Evolutionary conservation across 2,797 vertebrate genomes (phyloP), one percentile per base, ranked within the genome.

Genomic region (Parotocinclus haroldoi): DNA sequence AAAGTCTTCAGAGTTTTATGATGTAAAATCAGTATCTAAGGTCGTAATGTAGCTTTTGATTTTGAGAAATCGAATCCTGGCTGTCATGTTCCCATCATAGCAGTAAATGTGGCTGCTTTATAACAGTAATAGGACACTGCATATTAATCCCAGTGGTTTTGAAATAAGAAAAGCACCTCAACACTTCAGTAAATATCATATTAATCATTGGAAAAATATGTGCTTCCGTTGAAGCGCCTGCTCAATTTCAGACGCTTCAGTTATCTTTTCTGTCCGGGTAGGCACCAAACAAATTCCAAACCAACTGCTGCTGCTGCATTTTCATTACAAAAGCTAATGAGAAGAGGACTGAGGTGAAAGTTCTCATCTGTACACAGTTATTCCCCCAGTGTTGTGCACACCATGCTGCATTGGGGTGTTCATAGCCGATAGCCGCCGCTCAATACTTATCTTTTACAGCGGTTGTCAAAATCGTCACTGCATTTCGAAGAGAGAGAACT

Each of bases 291-390:
- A 58, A 71, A 71, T 74, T 63, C 66, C 38, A 27, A 40, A 19
- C 55, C 50, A 39, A 46, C 58, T 52, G 57, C 50, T 37, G 61
- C 48, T 52, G 57, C 50, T 37, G 61, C 48, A 49, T 74, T 78
- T 75, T 62, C 69, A 68, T 75, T 75, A 64, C 50, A 27, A 68
- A 72, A 73, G 70, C 66, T 75, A 78, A 78, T 58, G 63, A 75
- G 66, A 56, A 75, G 56, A 78, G 73, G 73, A 74, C 75, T 65
- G 60, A 75, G 73, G 76, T 72, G 69, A 77, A 68, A 68, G 72
- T 50, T 59, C 66, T 76, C 68, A 72, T 65, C 65, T 61, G 58
- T 40, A 55, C 12, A 27, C 61, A 53, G 69, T 69, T 69, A 72
- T 75, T 78, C 76, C 76, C 27, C 76, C 39, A 42, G 50, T 55